Conservation (phyloP, 2,113 vertebrate species). For the Zosterops hypoxanthus region DNA sequence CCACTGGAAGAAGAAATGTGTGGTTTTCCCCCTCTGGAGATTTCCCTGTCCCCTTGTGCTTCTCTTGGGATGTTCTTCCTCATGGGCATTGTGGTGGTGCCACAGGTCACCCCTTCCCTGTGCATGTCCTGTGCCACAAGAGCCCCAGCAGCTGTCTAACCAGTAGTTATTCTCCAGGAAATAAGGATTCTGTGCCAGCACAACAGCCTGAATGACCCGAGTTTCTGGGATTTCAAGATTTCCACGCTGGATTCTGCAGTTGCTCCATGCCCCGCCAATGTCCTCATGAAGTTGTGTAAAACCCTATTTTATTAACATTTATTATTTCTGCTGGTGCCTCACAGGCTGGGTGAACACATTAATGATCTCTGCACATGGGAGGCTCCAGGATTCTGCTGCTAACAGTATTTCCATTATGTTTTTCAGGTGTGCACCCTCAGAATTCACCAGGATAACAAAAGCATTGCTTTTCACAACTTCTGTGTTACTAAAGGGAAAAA, state of each 20-base stretch:
- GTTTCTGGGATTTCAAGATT: neutral
- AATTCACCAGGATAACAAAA: neutral
- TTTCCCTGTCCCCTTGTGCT: neutral
- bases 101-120: rapidly evolving
- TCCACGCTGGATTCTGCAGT: neutral
- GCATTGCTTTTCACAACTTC: neutral
- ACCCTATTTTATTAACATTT: neutral
- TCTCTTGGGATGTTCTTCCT: rapidly evolving
- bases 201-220: neutral
- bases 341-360: neutral
- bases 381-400: neutral
- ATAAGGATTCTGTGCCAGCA: neutral
- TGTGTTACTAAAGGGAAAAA: neutral
- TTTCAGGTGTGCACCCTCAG: neutral
- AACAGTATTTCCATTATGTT: neutral
- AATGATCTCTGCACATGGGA: neutral
- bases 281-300: neutral
- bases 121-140: neutral
- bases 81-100: rapidly evolving
- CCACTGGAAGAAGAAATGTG: neutral
- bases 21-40: neutral
- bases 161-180: neutral
- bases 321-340: neutral
- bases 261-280: neutral
- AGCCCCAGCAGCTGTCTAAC: neutral